phyloP scores from a whole-genome alignment of 2,113 vertebrate genomes.

The Otolemur garnettii region DNA sequence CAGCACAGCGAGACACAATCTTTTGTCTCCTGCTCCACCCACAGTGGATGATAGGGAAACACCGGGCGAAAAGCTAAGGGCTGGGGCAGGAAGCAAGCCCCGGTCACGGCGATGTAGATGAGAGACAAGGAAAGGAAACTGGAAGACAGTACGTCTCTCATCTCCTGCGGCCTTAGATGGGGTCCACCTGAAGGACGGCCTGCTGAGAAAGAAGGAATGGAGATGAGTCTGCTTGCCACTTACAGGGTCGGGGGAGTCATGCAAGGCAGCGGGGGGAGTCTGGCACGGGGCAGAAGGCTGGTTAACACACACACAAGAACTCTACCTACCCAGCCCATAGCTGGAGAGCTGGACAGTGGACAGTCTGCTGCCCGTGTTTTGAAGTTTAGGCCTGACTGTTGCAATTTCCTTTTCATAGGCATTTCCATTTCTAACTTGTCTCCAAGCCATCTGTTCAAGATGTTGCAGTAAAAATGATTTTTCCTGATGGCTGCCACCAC shows the following conservation, averaged over 20 bases:
- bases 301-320: not conserved
- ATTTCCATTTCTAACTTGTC: conserved; percentile 47
- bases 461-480: conserved; percentile 4
- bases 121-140: not conserved
- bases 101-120: not conserved
- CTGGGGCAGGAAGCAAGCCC: not conserved
- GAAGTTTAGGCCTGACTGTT: not conserved
- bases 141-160: not conserved
- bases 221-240: not conserved
- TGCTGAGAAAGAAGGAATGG: not conserved
- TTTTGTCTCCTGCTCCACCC: not conserved
- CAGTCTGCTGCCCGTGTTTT: not conserved
- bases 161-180: not conserved
- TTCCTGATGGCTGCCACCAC: not conserved
- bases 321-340: not conserved
- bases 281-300: not conserved
- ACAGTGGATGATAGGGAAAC: not conserved
- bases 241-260: too few relatives aligned
- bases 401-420: conserved; percentile 17
- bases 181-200: not conserved
- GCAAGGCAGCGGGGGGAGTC: not conserved
- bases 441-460: conserved; percentile 55
- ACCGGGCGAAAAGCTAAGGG: not conserved
- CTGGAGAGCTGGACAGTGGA: not conserved
- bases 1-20: not conserved